Evolutionary conservation across 2,797 vertebrate species (phyloP).

Genomic region (Coranthus polyacanthus): DNA sequence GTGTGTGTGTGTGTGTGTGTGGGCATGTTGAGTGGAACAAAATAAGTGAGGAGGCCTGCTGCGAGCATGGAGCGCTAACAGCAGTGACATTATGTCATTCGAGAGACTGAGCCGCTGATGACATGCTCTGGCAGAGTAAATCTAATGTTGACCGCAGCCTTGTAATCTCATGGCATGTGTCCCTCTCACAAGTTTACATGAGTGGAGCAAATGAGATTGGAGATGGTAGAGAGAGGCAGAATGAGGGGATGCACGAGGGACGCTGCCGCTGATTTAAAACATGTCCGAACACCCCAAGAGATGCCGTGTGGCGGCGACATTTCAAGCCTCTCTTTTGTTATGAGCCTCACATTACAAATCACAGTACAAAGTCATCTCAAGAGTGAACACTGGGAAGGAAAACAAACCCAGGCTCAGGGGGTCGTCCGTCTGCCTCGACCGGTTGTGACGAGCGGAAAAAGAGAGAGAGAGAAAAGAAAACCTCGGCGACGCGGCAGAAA

Average conservation of each 20-base stretch:
- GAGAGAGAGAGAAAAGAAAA: no score
- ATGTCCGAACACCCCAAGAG: background rate
- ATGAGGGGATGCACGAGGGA: constrained; percentile 13
- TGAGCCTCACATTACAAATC: no score
- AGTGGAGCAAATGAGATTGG: constrained; percentile 38
- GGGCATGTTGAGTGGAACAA: constrained; percentile 13
- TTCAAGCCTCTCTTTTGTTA: no score
- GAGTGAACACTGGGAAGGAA: no score
- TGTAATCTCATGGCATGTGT: constrained; percentile 49
- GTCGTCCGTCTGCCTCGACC: no score
- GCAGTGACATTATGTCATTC: constrained; percentile 49
- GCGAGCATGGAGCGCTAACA: constrained; percentile 10
- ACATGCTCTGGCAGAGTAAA: constrained; percentile 34
- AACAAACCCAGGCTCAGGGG: no score
- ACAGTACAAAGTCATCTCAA: no score
- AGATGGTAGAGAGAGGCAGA: constrained; percentile 16
- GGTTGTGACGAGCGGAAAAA: no score
- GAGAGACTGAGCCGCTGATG: constrained; percentile 44
- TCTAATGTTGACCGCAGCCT: constrained; percentile 15
- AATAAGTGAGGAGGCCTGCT: constrained; percentile 2
- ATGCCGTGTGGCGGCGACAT: no score
- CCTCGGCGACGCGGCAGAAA: no score
- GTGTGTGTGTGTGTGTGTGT: background rate
- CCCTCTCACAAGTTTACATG: constrained; percentile 36
- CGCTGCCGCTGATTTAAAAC: constrained; percentile 22